Base-by-base conservation (phyloP, 2,797 vertebrate genomes). In the Phoebastria nigripes region DNA sequence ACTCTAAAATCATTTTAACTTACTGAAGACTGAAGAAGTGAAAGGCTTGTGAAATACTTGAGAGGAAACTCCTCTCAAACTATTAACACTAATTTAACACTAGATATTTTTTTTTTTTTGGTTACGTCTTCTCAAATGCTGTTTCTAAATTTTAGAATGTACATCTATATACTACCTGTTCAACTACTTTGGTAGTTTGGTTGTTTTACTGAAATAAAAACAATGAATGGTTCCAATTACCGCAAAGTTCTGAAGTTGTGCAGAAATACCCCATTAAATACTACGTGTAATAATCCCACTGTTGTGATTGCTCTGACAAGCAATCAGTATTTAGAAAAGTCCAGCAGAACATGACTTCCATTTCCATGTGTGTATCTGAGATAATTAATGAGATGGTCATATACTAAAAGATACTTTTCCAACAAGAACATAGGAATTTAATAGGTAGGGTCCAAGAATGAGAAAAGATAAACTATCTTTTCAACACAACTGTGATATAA, bases 381-480 rank as follows among this genome's bases (percentile, higher is more conserved):
- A 11, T 15, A 55, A 63, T 33, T 37, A 85, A 85, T 74, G 17
- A 87, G 41, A 55, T 6, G 15, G 49, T 52, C 39, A 74, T n/a
- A 78, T 15, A 44, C 28, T 42, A 46, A 39, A 87, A 78, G 26
- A 52, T 6, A 49, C 13, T 59, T 56, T 58, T 81, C 29, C 61
- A 81, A 71, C 8, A 82, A 70, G 80, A 66, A 15, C 14, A 11
- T 16, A 67, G 22, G 25, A 77, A 59, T 47, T 84, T 52, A 82
- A 56, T 5, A 61, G 33, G 17, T 39, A 52, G 11, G 28, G 19
- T 69, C 18, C 22, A 71, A 70, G 41, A 56, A 52, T 0, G 0
- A 63, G 65, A 52, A 69, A 55, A 80, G 6, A 58, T n/a, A 44
- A 58, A 51, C 11, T 15, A 39, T 25, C n/a, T 82, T 82, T 63